Evolutionary conservation across 1,140 invertebrate species (phyloP), one percentile per base, ranked within the genome.

Genomic region (Leguminivora glycinivorella): DNA sequence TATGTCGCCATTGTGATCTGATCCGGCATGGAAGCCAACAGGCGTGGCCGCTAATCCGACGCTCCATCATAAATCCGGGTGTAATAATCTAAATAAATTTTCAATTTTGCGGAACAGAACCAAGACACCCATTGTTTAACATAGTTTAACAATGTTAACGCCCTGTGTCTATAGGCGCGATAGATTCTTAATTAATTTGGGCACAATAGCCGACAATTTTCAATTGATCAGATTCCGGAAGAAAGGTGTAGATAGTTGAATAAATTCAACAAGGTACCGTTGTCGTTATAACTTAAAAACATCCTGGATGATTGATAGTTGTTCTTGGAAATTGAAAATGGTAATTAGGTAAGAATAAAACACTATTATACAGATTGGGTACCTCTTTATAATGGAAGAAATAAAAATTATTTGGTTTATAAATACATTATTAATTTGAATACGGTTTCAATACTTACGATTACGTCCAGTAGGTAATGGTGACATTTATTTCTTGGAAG

Each of bases 11-110:
- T 63, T 63, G 58, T 63, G n/a, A 26, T 14, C 4, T 31, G 17
- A 63, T 63, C 58, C 58, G 58, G 25, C 2, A 29, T 63, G 58
- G 25, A 19, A 63, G 58, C 26, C 47, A 25, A 29, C 9, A 29
- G 26, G 58, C 58, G 58, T 31, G 25, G 58, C 58, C 12, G 17
- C 26, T 31, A 63, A 63, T 63, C 58, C 58, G 58, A 34, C 25
- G 58, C 26, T 31, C 58, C 47, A 29, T 58, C 58, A 24, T 67
- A 75, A 76, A 70, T 76, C 75, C 75, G 75, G 75, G 75, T 74
- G 72, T 76, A 76, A 76, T 67, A 76, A 72, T 72, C 72, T 75
- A 63, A 63, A 63, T 63, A 63, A 29, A 29, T 63, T 63, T 63
- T 29, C 58, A 63, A 26, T 29, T 63, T 63, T 31, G 25, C 58